Base-by-base conservation (phyloP, 2,113 vertebrate species). In the Chionodraco myersi region DNA sequence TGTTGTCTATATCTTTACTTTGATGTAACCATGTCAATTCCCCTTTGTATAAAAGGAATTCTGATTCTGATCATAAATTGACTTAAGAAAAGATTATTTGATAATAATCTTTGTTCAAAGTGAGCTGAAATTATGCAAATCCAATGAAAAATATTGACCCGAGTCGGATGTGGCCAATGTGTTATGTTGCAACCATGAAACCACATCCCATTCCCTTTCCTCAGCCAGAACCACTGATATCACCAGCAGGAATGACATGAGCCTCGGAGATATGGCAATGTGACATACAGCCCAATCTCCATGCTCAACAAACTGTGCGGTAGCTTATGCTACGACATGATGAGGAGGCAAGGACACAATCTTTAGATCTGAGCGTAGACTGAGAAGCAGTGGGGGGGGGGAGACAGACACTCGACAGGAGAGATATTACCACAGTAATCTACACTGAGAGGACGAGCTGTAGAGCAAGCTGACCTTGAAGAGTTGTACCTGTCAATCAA, bases 401-500 rank as follows among this genome's bases (percentile, higher is more conserved):
- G 68, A 21, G 21, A 21, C 21, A 21, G 21, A 47, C 77, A 75
- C 87, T 88, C 52, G 8, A 83, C 88, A 83, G 81, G 62, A 85
- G 85, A 90, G 86, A 89, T 90, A 91, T 92, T 91, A 86, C 83
- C 41, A 75, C 76, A 45, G 88, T 86, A 91, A 93, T 93, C 80
- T 82, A 90, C 75, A 90, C 64, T 77, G 83, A 89, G 81, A 79
- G 82, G 79, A 61, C 49, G 90, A 79, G 89, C 64, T 49, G 80
- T 23, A 53, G 79, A 90, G 89, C 86, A 72, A n/a, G 77, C 79
- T 91, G 93, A 94, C 92, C 92, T 92, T 93, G 87, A 90, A 90
- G 88, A 88, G 83, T 91, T 88, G 87, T 86, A 89, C 78, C 78
- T 92, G 91, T 82, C 91, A 94, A 91, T 91, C 91, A 92, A 78